Percentiles rank a stretch among this genome's conserved stretches.
phyloP scores from a whole-genome alignment of 2,888 invertebrate species.

The Erannis defoliaria region DNA sequence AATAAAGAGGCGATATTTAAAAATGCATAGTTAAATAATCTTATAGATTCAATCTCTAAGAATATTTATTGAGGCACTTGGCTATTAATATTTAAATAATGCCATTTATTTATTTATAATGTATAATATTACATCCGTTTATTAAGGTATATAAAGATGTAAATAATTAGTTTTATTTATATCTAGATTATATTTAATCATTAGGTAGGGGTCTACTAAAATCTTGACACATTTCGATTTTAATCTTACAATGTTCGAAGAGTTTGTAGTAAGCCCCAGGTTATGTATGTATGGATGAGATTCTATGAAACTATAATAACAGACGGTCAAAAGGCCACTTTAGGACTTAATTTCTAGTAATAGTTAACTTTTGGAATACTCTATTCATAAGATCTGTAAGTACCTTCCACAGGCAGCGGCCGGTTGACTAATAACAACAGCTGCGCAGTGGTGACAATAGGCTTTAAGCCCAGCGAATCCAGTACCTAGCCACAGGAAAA shows the following conservation, averaged over 20 bases:
- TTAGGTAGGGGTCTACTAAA: not conserved
- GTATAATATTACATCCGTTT: slow-evolving; percentile 6
- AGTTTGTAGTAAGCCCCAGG: not conserved
- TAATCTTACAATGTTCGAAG: not conserved
- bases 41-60: not conserved
- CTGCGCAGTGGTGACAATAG: slow-evolving; percentile 31
- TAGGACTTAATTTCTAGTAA: slow-evolving; percentile 25
- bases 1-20: slow-evolving; percentile 10
- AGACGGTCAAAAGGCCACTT: slow-evolving; percentile 37
- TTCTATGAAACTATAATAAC: slow-evolving; percentile 33
- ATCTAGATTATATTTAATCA: slow-evolving; percentile 7
- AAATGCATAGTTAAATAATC: slow-evolving; percentile 12
- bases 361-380: slow-evolving; percentile 36
- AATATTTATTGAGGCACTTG: slow-evolving; percentile 27
- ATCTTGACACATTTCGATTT: not conserved
- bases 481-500: slow-evolving; percentile 8
- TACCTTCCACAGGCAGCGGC: slow-evolving; percentile 39
- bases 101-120: slow-evolving; percentile 16
- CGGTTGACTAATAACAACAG: slow-evolving; percentile 44
- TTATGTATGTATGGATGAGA: slow-evolving; percentile 26
- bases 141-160: slow-evolving; percentile 21
- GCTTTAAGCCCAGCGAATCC: slow-evolving; percentile 12
- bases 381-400: slow-evolving; percentile 48
- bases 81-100: slow-evolving; percentile 16
- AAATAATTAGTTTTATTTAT: slow-evolving; percentile 11